These are phyloP conservation scores for Datnioides undecimradiatus DNA, from an alignment of 2,113 vertebrate species.

Conservation along the genomic window DNA sequence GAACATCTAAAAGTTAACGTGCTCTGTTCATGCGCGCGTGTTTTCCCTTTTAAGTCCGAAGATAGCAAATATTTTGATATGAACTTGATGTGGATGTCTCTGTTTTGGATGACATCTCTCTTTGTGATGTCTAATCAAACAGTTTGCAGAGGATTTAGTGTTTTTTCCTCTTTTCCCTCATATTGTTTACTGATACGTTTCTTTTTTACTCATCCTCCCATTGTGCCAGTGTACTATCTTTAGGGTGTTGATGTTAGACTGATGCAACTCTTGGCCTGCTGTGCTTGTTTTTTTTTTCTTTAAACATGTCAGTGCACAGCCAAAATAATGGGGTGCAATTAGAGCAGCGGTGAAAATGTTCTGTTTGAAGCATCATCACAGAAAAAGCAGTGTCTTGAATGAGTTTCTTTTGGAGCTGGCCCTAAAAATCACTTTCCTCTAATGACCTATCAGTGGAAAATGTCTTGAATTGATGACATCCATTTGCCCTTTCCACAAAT, in stretches of 20 bases:
- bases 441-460: slow-evolving; percentile 61
- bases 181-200: slow-evolving; percentile 50
- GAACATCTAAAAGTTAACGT: background rate
- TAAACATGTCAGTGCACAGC: slow-evolving; percentile 59
- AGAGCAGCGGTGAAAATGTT: slow-evolving; percentile 57
- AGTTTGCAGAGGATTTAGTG: slow-evolving; percentile 46
- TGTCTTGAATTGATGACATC: slow-evolving; percentile 68
- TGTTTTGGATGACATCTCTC: background rate
- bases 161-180: slow-evolving; percentile 29
- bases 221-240: slow-evolving; percentile 66
- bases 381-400: slow-evolving; percentile 47
- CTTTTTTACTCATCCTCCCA: slow-evolving; percentile 43
- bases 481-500: slow-evolving; percentile 68
- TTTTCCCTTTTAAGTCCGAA: background rate
- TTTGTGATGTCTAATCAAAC: slow-evolving; percentile 22
- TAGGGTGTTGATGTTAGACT: slow-evolving; percentile 74
- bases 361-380: slow-evolving; percentile 46
- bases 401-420: slow-evolving; percentile 58
- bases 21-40: background rate
- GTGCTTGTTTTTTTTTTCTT: slow-evolving; percentile 59
- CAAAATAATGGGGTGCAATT: slow-evolving; percentile 67
- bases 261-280: slow-evolving; percentile 74
- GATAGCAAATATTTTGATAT: background rate
- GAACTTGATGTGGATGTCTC: background rate
- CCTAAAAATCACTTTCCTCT: slow-evolving; percentile 58